These are phyloP conservation scores for Panagrolaimus sp. DNA, from an alignment of 1,140 invertebrate genomes.

Conservation along the genomic window DNA sequence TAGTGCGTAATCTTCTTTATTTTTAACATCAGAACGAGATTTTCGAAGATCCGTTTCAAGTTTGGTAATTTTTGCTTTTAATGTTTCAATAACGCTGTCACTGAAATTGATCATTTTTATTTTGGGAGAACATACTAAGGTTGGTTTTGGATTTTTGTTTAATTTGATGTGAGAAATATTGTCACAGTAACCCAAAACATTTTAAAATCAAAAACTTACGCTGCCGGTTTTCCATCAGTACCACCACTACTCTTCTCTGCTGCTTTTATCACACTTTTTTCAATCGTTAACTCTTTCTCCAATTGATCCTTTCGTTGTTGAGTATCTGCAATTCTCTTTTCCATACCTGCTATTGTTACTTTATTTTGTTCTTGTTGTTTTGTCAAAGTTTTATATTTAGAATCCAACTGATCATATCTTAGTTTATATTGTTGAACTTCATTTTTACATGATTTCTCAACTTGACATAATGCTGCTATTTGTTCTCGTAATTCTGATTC, in stretches of 20 bases:
- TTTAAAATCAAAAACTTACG: not conserved
- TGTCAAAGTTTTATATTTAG: slow-evolving; percentile 29
- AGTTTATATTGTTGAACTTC: slow-evolving; percentile 23
- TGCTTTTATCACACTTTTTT: slow-evolving; percentile 26
- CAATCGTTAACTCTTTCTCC: slow-evolving; percentile 37
- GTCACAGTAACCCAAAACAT: too few relatives aligned
- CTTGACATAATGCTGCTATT: not conserved
- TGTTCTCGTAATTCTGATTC: slow-evolving; percentile 12
- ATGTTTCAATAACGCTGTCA: slow-evolving; percentile 11
- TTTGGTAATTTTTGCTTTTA: slow-evolving; percentile 29
- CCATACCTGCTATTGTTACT: slow-evolving; percentile 26
- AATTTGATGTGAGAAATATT: too few relatives aligned
- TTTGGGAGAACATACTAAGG: too few relatives aligned
- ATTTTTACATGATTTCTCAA: slow-evolving; percentile 13
- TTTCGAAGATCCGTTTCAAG: slow-evolving; percentile 31
- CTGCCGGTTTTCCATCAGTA: not conserved
- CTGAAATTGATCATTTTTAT: too few relatives aligned
- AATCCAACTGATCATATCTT: slow-evolving; percentile 34
- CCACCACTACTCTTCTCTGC: slow-evolving; percentile 14
- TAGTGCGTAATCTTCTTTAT: slow-evolving; percentile 28
- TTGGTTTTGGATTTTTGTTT: too few relatives aligned
- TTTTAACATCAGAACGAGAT: slow-evolving; percentile 27
- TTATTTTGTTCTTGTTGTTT: slow-evolving; percentile 39
- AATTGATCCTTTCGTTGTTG: slow-evolving; percentile 36
- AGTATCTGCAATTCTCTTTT: slow-evolving; percentile 41